These are phyloP conservation scores for Lordiphosa stackelbergi DNA, from an alignment of 1,140 invertebrate species.

Conservation along the genomic window DNA sequence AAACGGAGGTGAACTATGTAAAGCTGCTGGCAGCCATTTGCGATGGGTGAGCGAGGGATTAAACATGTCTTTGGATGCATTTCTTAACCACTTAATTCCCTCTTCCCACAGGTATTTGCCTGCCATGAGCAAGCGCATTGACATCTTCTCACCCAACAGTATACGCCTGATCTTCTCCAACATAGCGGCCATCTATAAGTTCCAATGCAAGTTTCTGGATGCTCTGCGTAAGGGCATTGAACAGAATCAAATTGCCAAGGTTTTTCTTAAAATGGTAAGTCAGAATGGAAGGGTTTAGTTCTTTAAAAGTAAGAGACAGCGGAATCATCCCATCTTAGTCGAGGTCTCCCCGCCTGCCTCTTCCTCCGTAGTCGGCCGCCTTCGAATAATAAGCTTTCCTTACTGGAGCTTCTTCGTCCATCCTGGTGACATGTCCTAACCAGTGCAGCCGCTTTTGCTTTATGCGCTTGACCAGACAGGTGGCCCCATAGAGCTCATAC, in stretches of 20 bases:
- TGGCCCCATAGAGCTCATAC: too few species aligned
- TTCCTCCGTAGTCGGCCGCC: too few species aligned
- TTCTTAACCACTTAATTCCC: neutral
- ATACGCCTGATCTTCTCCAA: conserved; percentile 75
- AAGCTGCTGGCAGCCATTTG: conserved; percentile 71
- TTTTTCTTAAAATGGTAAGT: conserved; percentile 73
- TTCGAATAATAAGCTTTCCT: too few species aligned
- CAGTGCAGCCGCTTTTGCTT: too few species aligned
- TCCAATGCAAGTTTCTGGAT: conserved; percentile 68
- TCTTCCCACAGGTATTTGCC: conserved; percentile 58
- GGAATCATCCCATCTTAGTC: too few species aligned
- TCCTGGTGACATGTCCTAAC: too few species aligned
- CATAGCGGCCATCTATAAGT: conserved; percentile 69
- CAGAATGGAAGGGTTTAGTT: too few species aligned
- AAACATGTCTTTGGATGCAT: too few species aligned
- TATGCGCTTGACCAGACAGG: too few species aligned
- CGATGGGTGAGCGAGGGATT: conserved; percentile 55
- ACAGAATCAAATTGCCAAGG: conserved; percentile 72
- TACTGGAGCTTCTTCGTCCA: too few species aligned
- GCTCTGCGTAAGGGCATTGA: conserved; percentile 65
- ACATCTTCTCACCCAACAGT: conserved; percentile 75
- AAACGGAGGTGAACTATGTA: conserved; percentile 76
- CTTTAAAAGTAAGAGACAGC: too few species aligned
- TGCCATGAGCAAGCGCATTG: conserved; percentile 75
- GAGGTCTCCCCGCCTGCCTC: too few species aligned